These are phyloP conservation scores for Peromyscus leucopus DNA, from an alignment of 2,113 vertebrate genomes.

Conservation along the genomic window DNA sequence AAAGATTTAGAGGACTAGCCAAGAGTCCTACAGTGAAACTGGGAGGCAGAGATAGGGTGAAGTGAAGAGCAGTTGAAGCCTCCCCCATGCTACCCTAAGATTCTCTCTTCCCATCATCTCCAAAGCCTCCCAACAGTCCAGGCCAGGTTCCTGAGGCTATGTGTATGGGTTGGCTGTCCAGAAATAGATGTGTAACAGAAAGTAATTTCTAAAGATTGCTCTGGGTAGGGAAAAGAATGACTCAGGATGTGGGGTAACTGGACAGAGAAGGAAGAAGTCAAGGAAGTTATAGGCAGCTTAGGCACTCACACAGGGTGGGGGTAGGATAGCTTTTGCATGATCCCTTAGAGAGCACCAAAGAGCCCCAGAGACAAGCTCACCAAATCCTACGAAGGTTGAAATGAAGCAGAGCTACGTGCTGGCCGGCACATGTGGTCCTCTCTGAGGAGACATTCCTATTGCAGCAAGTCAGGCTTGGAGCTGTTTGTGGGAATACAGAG, in stretches of 20 bases:
- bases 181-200: neutral
- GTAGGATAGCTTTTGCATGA: neutral
- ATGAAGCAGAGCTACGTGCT: neutral
- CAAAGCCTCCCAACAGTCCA: neutral
- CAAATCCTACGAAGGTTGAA: neutral
- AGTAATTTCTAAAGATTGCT: neutral
- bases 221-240: neutral
- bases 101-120: neutral
- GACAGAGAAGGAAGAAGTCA: neutral
- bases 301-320: neutral
- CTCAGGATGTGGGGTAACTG: neutral
- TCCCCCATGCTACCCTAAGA: neutral
- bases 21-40: neutral
- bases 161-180: neutral
- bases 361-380: neutral
- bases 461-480: neutral
- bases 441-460: neutral
- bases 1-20: neutral
- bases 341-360: neutral
- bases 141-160: neutral
- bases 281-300: neutral
- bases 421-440: fast-evolving
- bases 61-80: neutral
- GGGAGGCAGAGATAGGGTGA: neutral
- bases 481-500: neutral